Conservation (phyloP, 1,140 invertebrate genomes). For the Caenorhabditis remanei region DNA sequence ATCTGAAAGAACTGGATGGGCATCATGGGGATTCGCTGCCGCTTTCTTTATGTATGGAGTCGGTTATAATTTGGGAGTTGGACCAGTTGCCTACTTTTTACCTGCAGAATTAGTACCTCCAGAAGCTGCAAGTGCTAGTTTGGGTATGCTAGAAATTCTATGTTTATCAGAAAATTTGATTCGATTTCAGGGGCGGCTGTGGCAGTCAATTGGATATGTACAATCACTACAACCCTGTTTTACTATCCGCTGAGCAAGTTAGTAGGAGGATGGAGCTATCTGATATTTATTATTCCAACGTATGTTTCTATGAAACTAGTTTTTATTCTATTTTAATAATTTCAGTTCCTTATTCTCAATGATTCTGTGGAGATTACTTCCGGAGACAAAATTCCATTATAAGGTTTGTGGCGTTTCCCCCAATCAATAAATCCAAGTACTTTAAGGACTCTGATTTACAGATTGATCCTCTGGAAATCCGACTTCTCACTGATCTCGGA, state of each 20-base stretch:
- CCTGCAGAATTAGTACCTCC: constrained; percentile 69
- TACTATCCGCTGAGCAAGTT: constrained; percentile 70
- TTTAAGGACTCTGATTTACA: neutral
- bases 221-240: constrained; percentile 68
- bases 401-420: neutral
- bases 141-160: constrained; percentile 34
- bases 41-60: constrained; percentile 70
- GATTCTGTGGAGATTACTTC: constrained; percentile 63
- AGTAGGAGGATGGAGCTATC: constrained; percentile 71
- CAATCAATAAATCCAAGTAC: too few species aligned
- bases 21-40: constrained; percentile 66
- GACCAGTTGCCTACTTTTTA: constrained; percentile 72
- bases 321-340: neutral
- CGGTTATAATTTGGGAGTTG: constrained; percentile 70
- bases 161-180: neutral
- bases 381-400: constrained; percentile 64
- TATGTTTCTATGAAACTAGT: constrained; percentile 21
- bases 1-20: constrained; percentile 57
- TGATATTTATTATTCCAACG: constrained; percentile 72
- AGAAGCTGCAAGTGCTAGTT: constrained; percentile 65
- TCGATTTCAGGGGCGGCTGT: constrained; percentile 61
- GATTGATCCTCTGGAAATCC: constrained; percentile 41
- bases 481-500: constrained; percentile 33
- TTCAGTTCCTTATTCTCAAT: constrained; percentile 60
- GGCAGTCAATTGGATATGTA: constrained; percentile 71